Evolutionary conservation across 2,888 invertebrate species (phyloP), one percentile per base, ranked within the genome.

Genomic region (Rhagium mordax): DNA sequence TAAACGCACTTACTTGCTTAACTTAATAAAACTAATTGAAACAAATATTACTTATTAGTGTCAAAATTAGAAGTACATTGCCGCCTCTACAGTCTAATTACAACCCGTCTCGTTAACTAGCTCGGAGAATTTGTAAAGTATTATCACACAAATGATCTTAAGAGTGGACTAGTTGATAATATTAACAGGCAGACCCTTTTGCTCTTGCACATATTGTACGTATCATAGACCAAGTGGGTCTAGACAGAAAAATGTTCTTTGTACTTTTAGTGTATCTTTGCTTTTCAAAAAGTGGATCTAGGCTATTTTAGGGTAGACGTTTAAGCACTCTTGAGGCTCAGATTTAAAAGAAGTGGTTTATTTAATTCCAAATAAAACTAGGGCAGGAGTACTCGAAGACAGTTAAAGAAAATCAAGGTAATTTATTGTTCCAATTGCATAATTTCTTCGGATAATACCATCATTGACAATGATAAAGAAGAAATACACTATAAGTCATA

Each of bases 21-120:
- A 75, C 76, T 78, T 77, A 79, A 78, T 79, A 72, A 75, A 72
- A 73, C 77, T 81, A 81, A 81, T 80, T 81, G 81, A 80, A 79
- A 81, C 74, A 78, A 78, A 80, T 78, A 77, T 71, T 75, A 68
- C 74, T 74, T 53, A 75, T 75, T 75, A 75, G 75, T 71, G 70
- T 70, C 70, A 68, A 67, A 77, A 77, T 74, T 77, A 67, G 70
- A 74, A 70, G 61, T 61, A 59, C 62, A 69, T 75, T 76, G 72
- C 64, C 65, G 65, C 65, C 65, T 53, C 53, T 49, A 64, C 65
- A 65, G 18, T 53, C 51, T 33, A 48, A 65, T 65, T 65, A 53
- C 5, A 53, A 33, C 20, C 13, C 20, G 65, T 65, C 53, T n/a
- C 18, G 20, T 8, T 18, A 61, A 41, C 61, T 61, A n/a, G 18